Percentiles rank a stretch among this genome's conserved stretches.
phyloP scores from a whole-genome alignment of 2,113 vertebrate genomes.

The Pampusana beccarii region DNA sequence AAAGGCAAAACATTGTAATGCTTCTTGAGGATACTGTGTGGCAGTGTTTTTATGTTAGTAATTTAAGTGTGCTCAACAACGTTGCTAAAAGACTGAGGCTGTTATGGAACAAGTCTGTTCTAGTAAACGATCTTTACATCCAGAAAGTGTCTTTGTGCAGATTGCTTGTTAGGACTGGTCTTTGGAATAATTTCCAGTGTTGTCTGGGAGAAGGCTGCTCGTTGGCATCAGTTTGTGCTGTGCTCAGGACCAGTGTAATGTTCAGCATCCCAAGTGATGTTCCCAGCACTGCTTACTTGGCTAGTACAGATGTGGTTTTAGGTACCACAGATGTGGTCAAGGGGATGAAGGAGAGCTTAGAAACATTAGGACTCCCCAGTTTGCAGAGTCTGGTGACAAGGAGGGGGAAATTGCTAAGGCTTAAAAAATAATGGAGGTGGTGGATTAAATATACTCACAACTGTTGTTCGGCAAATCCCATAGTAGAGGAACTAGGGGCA shows the following conservation, averaged over 20 bases:
- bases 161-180: background rate
- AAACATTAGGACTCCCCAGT: background rate
- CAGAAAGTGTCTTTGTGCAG: background rate
- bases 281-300: background rate
- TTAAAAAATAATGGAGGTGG: background rate
- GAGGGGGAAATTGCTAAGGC: background rate
- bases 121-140: background rate
- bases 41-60: background rate
- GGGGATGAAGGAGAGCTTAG: background rate
- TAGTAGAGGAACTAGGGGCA: background rate
- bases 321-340: background rate
- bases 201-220: background rate
- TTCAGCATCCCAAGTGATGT: background rate
- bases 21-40: background rate
- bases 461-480: background rate
- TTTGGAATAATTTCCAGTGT: background rate
- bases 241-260: background rate
- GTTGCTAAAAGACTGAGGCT: background rate
- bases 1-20: background rate
- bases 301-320: background rate
- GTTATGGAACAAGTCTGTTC: background rate
- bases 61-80: background rate
- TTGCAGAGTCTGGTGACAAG: background rate
- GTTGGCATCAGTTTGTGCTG: fast-evolving
- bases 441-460: background rate